These are phyloP conservation scores for Ceuthmochares aereus DNA, from an alignment of 2,113 vertebrate species.

Conservation along the genomic window DNA sequence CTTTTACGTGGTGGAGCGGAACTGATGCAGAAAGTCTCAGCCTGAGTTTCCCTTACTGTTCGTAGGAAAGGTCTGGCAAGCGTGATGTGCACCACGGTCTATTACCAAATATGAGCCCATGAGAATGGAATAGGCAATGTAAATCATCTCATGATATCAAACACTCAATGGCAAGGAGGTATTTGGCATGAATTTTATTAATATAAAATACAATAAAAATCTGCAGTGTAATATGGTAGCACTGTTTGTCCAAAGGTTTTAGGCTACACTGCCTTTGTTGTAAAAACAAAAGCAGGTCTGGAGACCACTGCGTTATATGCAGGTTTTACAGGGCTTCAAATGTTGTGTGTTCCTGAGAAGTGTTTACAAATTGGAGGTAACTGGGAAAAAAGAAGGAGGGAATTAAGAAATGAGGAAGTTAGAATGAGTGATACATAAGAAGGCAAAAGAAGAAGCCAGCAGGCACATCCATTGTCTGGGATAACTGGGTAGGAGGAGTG, in stretches of 20 bases:
- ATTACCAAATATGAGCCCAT: neutral
- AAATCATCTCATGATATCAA: neutral
- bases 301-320: accelerated
- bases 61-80: neutral
- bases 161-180: neutral
- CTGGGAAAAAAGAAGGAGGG: neutral
- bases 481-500: neutral
- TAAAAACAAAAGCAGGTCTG: neutral
- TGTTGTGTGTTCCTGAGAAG: neutral
- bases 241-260: neutral
- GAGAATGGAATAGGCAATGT: accelerated
- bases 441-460: neutral
- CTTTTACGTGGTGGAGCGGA: accelerated
- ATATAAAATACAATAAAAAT: neutral
- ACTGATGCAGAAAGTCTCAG: neutral
- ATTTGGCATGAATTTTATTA: accelerated
- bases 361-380: neutral
- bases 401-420: neutral
- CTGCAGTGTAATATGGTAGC: neutral
- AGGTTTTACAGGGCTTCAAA: neutral
- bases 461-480: neutral
- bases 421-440: neutral
- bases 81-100: accelerated
- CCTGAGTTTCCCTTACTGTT: neutral
- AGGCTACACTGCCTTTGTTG: too few species aligned